Evolutionary conservation across 2,113 vertebrate genomes (phyloP).

Genomic region (Toxostoma redivivum): DNA sequence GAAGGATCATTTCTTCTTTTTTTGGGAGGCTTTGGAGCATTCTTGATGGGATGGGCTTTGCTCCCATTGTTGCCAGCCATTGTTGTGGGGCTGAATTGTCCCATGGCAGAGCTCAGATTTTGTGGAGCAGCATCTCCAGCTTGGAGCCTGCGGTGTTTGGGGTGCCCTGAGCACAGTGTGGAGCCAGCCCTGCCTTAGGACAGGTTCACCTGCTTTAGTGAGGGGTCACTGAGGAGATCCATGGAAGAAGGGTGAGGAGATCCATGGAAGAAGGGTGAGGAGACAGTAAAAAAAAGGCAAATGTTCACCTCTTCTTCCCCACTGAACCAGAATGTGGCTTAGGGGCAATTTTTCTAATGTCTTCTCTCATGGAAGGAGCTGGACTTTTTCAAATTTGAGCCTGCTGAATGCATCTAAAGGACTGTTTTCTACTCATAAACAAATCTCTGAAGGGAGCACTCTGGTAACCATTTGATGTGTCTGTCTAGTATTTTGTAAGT

Average conservation of each 20-base stretch:
- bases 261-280: not conserved
- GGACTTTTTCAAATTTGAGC: not conserved
- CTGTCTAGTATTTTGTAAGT: not conserved
- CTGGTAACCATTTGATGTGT: not conserved
- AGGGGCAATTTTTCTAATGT: not conserved
- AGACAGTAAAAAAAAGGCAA: not conserved
- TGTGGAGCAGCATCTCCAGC: not conserved
- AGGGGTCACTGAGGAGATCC: not conserved
- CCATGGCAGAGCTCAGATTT: not conserved
- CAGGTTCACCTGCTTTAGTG: not conserved
- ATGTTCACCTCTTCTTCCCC: not conserved
- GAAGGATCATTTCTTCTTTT: not conserved
- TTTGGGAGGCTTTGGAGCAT: not conserved
- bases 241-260: not conserved
- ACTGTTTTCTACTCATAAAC: not conserved
- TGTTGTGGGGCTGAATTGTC: not conserved
- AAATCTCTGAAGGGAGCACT: not conserved
- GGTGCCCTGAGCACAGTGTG: accelerated
- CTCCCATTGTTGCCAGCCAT: not conserved
- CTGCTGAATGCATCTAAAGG: not conserved
- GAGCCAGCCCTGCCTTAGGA: not conserved
- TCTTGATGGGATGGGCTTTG: not conserved
- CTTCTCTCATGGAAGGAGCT: not conserved
- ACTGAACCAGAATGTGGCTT: accelerated
- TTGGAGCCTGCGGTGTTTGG: not conserved